Conservation (phyloP, 1,140 invertebrate species). For the Drosophila lini region DNA sequence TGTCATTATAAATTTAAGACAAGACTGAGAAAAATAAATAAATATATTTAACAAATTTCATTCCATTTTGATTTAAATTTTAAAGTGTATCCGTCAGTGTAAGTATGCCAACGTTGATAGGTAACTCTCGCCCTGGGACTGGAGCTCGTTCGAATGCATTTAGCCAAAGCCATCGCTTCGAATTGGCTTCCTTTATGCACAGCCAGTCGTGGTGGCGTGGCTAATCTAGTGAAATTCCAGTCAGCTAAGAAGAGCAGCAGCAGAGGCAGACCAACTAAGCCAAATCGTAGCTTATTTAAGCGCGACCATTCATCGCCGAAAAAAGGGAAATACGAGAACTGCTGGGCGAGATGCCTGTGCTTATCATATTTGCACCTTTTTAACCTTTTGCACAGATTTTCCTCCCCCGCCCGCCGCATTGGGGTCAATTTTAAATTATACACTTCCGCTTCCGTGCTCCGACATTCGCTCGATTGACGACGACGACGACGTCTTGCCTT, state of each 20-base stretch:
- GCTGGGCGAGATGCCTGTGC: slow-evolving; percentile 37
- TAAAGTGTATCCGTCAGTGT: slow-evolving; percentile 4
- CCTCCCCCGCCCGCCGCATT: slow-evolving; percentile 24
- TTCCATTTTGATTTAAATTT: background rate
- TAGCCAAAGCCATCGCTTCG: slow-evolving; percentile 9
- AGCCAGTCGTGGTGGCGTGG: slow-evolving; percentile 17
- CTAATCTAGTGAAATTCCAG: slow-evolving; percentile 50
- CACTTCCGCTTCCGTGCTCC: slow-evolving; percentile 74
- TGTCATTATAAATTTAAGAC: too few species aligned
- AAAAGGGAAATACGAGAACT: background rate
- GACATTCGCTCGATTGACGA: slow-evolving; percentile 73
- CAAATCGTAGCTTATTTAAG: slow-evolving; percentile 24
- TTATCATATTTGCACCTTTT: slow-evolving; percentile 75
- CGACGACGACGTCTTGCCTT: slow-evolving; percentile 37
- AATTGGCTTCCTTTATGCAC: slow-evolving; percentile 23
- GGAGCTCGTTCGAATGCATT: slow-evolving; percentile 19
- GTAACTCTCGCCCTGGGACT: slow-evolving; percentile 1
- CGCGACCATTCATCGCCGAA: slow-evolving; percentile 14
- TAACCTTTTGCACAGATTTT: slow-evolving; percentile 46
- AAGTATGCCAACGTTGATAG: slow-evolving; percentile 5
- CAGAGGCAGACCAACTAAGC: slow-evolving; percentile 3
- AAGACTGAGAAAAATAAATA: too few species aligned
- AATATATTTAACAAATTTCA: too few species aligned
- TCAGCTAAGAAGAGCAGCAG: background rate
- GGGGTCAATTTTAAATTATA: slow-evolving; percentile 83